Evolutionary conservation across 2,113 vertebrate species (phyloP).

Genomic region (Aldabrachelys gigantea): DNA sequence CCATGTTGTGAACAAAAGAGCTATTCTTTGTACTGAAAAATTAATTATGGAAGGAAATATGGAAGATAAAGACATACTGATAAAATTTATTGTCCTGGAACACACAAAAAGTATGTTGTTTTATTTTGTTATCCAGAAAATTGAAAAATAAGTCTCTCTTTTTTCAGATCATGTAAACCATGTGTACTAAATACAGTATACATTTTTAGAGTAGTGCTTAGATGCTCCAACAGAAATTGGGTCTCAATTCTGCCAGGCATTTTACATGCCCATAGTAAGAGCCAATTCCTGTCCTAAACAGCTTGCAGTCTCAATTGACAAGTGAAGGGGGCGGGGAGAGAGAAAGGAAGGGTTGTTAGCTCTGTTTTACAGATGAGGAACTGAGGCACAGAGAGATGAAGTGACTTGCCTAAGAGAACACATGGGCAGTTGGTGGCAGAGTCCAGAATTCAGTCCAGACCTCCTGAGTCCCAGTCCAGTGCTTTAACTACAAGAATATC

Average conservation of each 20-base stretch:
- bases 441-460: not conserved
- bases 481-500: not conserved
- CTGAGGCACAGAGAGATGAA: not conserved
- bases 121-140: not conserved
- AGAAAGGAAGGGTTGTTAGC: not conserved
- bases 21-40: not conserved
- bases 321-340: not conserved
- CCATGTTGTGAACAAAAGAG: not conserved
- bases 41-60: slow-evolving; percentile 29
- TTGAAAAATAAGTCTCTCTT: not conserved
- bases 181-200: not conserved
- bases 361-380: not conserved
- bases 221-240: not conserved
- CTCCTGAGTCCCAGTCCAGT: not conserved
- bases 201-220: not conserved
- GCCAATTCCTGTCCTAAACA: not conserved
- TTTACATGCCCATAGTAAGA: not conserved
- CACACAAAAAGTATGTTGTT: not conserved
- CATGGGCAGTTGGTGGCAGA: not conserved
- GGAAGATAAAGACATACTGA: not conserved
- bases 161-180: accelerated
- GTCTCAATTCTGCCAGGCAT: not conserved
- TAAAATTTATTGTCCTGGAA: not conserved
- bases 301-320: not conserved
- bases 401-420: not conserved